These are phyloP conservation scores for Okapia johnstoni DNA, from an alignment of 2,113 vertebrate species.

Conservation along the genomic window DNA sequence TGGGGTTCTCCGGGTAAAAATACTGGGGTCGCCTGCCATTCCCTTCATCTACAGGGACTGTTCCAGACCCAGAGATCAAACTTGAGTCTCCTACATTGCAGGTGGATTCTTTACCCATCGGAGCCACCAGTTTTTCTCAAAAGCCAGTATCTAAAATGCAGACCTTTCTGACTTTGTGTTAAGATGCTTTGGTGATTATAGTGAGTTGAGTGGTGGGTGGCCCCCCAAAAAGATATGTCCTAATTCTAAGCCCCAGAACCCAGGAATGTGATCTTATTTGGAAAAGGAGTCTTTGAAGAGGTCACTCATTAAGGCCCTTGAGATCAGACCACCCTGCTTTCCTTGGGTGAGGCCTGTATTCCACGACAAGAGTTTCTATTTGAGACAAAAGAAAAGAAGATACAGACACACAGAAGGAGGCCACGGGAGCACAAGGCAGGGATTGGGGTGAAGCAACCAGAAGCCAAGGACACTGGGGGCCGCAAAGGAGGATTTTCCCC, in stretches of 20 bases:
- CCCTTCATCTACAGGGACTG: not conserved
- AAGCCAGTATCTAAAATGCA: not conserved
- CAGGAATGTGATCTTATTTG: no score
- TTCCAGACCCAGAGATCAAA: not conserved
- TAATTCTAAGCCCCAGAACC: not conserved
- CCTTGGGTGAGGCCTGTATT: not conserved
- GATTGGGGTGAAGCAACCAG: fast-evolving
- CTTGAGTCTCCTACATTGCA: not conserved
- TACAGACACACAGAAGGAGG: not conserved
- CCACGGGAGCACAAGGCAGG: fast-evolving
- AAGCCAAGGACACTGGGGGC: fast-evolving
- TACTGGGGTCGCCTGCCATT: not conserved
- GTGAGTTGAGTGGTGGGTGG: no score
- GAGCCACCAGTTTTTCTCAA: not conserved
- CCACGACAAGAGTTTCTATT: not conserved
- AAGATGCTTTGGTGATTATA: not conserved
- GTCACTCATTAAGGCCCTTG: not conserved
- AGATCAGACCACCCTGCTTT: not conserved
- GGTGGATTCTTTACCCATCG: not conserved
- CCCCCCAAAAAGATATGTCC: not conserved
- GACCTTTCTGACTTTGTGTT: not conserved
- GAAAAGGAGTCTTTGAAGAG: not conserved
- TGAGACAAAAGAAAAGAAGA: not conserved
- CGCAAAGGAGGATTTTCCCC: not conserved
- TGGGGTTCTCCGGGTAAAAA: not conserved